A percentile compares a stretch with the other conserved stretches of the same genome.
Conservation (phyloP, 2,888 invertebrate species). For the Patella depressa region DNA sequence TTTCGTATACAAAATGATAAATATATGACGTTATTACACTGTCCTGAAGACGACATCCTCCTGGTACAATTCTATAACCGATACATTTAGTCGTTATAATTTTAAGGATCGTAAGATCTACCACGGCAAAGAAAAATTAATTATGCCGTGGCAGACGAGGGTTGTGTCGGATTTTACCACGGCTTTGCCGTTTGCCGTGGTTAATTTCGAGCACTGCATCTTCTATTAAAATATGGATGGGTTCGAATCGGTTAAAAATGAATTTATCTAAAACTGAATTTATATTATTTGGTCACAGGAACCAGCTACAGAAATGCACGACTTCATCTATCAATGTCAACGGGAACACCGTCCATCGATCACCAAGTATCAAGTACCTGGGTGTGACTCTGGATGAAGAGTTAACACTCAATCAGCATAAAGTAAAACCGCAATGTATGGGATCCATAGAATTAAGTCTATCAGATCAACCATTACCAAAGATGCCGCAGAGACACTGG, state of each 20-base stretch:
- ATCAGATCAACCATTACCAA: background rate
- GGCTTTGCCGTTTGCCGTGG: too few species aligned
- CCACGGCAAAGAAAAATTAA: too few species aligned
- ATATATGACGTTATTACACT: too few species aligned
- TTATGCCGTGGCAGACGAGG: too few species aligned
- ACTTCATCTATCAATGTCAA: background rate
- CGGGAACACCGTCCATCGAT: background rate
- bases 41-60: too few species aligned
- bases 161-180: too few species aligned
- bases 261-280: background rate
- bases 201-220: too few species aligned
- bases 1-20: too few species aligned
- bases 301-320: background rate
- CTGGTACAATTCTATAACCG: too few species aligned
- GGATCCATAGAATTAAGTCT: background rate
- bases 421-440: background rate
- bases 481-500: background rate
- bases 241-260: background rate
- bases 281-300: background rate
- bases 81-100: too few species aligned
- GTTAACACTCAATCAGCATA: background rate
- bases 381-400: background rate
- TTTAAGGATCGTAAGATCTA: too few species aligned
- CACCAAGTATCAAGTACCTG: background rate
- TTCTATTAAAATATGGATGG: background rate